A percentile compares a stretch with the other conserved stretches of the same genome.
phyloP scores from a whole-genome alignment of 2,888 invertebrate genomes.

The Lissonota sp. region DNA sequence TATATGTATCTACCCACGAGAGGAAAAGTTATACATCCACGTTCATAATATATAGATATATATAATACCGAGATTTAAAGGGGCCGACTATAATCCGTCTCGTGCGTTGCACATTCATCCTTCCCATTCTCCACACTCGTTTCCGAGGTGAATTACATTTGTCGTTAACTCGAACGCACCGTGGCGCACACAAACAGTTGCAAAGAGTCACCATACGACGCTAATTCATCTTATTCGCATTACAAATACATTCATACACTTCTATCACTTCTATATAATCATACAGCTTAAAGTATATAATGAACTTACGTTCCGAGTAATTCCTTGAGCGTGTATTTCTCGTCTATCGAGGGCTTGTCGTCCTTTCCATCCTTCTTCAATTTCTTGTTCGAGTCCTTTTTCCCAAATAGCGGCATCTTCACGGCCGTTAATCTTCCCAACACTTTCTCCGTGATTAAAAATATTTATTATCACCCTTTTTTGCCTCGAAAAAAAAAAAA shows the following conservation, averaged over 20 bases:
- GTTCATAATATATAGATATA: neutral
- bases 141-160: neutral
- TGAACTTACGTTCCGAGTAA: conserved; percentile 93
- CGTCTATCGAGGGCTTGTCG: conserved; percentile 93
- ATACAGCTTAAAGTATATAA: neutral
- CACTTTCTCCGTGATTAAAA: conserved; percentile 52
- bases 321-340: conserved; percentile 95
- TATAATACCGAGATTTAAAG: conserved; percentile 17
- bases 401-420: conserved; percentile 95
- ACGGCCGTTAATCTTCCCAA: conserved; percentile 36
- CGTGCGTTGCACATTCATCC: neutral
- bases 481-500: neutral
- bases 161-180: neutral
- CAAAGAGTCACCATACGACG: neutral
- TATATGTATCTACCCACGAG: neutral
- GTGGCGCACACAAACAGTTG: neutral
- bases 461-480: neutral
- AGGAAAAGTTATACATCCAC: neutral
- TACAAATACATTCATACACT: neutral
- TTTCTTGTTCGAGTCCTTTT: conserved; percentile 94
- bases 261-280: neutral
- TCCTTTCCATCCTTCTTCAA: conserved; percentile 93
- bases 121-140: neutral
- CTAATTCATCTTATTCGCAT: neutral
- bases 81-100: conserved; percentile 25